phyloP scores from a whole-genome alignment of 2,113 vertebrate species.

The Thunnus thynnus region DNA sequence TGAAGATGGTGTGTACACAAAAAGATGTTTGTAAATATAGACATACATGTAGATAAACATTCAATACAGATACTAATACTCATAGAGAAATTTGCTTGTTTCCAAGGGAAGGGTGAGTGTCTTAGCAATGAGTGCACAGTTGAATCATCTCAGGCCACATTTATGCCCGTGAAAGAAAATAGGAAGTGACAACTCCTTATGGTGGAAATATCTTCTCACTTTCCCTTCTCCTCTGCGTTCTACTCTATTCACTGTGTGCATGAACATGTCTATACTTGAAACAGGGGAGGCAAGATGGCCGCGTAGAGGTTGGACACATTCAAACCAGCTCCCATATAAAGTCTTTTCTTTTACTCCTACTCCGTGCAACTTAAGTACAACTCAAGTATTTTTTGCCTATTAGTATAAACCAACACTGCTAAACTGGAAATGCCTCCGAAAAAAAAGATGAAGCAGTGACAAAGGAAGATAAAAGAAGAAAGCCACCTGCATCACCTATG shows the following conservation, averaged over 20 bases:
- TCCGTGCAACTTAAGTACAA: too few species aligned
- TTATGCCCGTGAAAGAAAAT: conserved; percentile 53
- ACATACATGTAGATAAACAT: not conserved
- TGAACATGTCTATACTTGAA: not conserved
- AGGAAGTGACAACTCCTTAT: conserved; percentile 68
- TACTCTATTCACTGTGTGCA: conserved; percentile 21
- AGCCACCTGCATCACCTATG: too few species aligned
- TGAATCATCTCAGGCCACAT: conserved; percentile 34
- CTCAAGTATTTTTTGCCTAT: too few species aligned
- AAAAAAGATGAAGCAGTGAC: too few species aligned
- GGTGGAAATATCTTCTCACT: conserved; percentile 55
- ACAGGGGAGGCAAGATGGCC: too few species aligned
- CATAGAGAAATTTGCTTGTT: conserved; percentile 5
- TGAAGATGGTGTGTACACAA: not conserved
- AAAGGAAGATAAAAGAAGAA: too few species aligned
- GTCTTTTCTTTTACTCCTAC: too few species aligned
- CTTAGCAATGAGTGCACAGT: conserved; percentile 29
- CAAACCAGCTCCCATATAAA: too few species aligned
- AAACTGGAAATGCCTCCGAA: too few species aligned
- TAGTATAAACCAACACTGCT: too few species aligned
- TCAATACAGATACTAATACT: not conserved
- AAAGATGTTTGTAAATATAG: not conserved
- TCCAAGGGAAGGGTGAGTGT: conserved; percentile 8
- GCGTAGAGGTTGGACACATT: too few species aligned
- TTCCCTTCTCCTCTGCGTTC: conserved; percentile 18